Base-by-base conservation (phyloP, 2,888 invertebrate species). In the Stenurella melanura region DNA sequence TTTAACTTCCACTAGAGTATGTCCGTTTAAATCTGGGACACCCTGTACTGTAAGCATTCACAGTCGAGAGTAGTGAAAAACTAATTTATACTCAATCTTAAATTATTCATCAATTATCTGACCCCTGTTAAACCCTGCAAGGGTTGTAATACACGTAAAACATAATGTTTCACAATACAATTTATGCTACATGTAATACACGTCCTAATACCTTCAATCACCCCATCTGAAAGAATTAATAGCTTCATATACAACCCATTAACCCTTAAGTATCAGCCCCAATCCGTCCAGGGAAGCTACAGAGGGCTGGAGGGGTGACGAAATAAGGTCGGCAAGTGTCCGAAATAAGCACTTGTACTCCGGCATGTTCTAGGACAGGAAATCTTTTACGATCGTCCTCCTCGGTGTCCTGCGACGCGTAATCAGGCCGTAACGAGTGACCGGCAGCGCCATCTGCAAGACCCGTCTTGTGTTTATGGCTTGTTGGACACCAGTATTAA, bases 401-500 rank as follows among this genome's bases (percentile, higher is more conserved):
- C 69, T 74, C 74, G 75, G 73, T 78, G 73, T 78, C 79, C 78
- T 75, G 78, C 78, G 78, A 80, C 84, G 86, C 86, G 87, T 88
- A 88, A 88, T 88, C 88, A 87, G 87, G 86, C 86, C 84, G 87
- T 87, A 88, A 88, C 88, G 87, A 87, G 86, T 86, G 87, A 87
- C 87, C 87, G 82, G 86, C 77, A 80, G 80, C 87, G 87, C 88
- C 89, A 88, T 89, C 88, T 88, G 89, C 87, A 87, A 85, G 81
- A 85, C 84, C 87, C 88, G 88, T 89, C 89, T 89, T 89, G 89
- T 89, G 89, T 89, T 89, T 89, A 89, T 89, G 87, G 87, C 85
- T 87, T 88, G 88, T 88, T 88, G 87, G 87, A 88, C 89, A 88
- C 87, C 86, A 86, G 88, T 88, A 89, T 89, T 89, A 89, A 89